Base-by-base conservation (phyloP, 2,888 invertebrate genomes). In the Cheilosia variabilis region DNA sequence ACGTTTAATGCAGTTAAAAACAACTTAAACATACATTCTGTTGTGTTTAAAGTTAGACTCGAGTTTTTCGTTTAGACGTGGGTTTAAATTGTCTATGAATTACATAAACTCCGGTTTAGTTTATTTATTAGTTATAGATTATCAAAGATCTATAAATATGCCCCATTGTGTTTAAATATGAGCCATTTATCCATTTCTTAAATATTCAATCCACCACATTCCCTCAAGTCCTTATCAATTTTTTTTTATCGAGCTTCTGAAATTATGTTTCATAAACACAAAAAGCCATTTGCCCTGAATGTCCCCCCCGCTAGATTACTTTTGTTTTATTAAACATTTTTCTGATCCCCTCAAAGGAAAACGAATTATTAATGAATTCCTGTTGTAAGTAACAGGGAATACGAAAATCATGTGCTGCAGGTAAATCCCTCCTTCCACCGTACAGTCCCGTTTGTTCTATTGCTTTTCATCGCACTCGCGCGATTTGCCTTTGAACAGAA, bases 311-410 rank as follows among this genome's bases (percentile, higher is more conserved):
- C 10, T 31, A 17, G 17, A 53, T 4, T 6, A 17, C 19, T 66
- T 43, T 15, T 43, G 19, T 66, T 68, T 43, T 27, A 37, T 52
- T 52, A 65, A 65, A 31, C 2, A 37, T 37, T 37, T 31, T 17
- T 47, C 5, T 9, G 4, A 4, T 17, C 22, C 24, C 43, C 17
- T 55, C 66, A 55, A 55, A 68, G 55, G 55, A 41, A 68, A 31
- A 34, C 15, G 15, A 55, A 66, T 27, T 66, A 66, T 24, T 66
- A 66, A 66, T 53, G 24, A 66, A 66, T 66, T 66, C 53, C 27
- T 24, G 5, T 27, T 37, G 13, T 13, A 4, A 37, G 13, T 24
- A n/a, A 24, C 27, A 24, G 41, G 13, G 24, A 41, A 22, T 22
- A 22, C 24, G 52, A 15, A 57, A 45, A 34, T 58, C 71, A 58